Evolutionary conservation across 2,113 vertebrate species (phyloP).

Genomic region (Vanacampus margaritifer): DNA sequence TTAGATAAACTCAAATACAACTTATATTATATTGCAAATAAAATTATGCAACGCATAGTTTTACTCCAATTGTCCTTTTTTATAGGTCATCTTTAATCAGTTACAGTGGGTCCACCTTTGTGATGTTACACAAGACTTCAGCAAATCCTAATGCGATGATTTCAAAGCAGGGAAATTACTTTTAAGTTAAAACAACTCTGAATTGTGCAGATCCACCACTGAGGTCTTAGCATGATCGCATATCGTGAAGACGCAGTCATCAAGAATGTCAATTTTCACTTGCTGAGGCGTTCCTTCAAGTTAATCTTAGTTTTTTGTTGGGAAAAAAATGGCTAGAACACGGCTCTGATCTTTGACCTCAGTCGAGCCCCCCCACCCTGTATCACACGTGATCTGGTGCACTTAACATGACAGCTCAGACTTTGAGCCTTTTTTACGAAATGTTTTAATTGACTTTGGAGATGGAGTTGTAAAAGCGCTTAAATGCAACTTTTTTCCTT

Average conservation of each 20-base stretch:
- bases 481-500: background rate
- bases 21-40: background rate
- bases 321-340: background rate
- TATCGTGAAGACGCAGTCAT: background rate
- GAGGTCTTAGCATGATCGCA: background rate
- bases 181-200: no score
- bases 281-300: background rate
- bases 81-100: background rate
- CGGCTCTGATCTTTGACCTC: background rate
- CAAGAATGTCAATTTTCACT: background rate
- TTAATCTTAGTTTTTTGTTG: no score
- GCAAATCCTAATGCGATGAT: background rate
- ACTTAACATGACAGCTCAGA: slow-evolving; percentile 3
- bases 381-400: background rate
- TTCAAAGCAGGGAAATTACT: no score
- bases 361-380: background rate
- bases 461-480: background rate
- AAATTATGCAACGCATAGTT: background rate
- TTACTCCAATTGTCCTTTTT: background rate
- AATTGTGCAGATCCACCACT: background rate
- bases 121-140: background rate
- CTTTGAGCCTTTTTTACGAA: slow-evolving; percentile 16
- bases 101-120: background rate
- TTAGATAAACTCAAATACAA: background rate
- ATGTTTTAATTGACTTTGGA: background rate